Conservation (phyloP, 2,888 invertebrate genomes). For the Apotomis betuletana region DNA sequence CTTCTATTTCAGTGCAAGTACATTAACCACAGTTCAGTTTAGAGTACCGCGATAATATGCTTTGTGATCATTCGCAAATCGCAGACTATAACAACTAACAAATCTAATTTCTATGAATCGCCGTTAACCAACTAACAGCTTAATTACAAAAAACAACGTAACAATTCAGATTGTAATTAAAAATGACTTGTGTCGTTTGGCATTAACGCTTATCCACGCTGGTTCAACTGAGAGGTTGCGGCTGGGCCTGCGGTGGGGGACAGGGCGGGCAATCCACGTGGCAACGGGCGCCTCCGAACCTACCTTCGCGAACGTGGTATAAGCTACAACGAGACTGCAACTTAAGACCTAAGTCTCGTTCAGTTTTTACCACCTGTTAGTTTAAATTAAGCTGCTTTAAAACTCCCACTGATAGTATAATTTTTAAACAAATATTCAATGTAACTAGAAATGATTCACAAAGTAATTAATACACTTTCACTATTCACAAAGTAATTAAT, state of each 20-base stretch:
- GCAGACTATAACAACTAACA: conserved; percentile 10
- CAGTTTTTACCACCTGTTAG: conserved; percentile 13
- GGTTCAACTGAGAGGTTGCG: background rate
- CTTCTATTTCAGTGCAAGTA: conserved; percentile 30
- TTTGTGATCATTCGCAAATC: conserved; percentile 21
- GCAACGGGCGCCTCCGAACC: conserved; percentile 74
- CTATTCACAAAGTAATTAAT: conserved; percentile 20
- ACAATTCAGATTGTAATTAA: background rate
- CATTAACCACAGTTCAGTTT: conserved; percentile 19
- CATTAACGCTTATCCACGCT: conserved; percentile 16
- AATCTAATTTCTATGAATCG: conserved; percentile 14
- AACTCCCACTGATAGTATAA: background rate
- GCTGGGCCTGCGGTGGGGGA: conserved; percentile 14
- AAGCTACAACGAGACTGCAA: conserved; percentile 31
- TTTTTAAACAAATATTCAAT: conserved; percentile 13
- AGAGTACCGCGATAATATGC: conserved; percentile 5
- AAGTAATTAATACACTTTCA: conserved; percentile 20
- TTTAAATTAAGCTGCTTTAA: background rate
- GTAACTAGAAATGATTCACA: background rate
- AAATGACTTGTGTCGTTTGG: conserved; percentile 7
- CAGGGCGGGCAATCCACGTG: conserved; percentile 48
- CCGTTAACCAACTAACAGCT: background rate
- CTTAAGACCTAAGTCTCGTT: conserved; percentile 3
- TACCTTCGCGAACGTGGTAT: conserved; percentile 56
- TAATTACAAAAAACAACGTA: background rate